phyloP scores from a whole-genome alignment of 2,888 invertebrate species.

The Pantelozetes paolii region DNA sequence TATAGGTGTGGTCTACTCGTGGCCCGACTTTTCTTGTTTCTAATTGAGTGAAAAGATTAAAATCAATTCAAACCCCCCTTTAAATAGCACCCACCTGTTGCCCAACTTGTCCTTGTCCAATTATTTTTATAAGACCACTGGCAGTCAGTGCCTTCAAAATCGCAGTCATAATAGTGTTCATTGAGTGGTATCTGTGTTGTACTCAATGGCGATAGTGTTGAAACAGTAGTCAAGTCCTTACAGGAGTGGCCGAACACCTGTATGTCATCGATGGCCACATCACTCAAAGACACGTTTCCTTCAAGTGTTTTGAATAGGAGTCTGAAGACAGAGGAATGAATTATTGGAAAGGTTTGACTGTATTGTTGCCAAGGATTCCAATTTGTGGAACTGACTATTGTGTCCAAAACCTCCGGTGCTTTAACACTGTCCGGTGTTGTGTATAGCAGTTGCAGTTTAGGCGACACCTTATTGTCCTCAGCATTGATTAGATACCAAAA shows the following conservation, averaged over 20 bases:
- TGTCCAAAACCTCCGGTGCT: too few species aligned
- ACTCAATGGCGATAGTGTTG: neutral
- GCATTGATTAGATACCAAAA: slow-evolving; percentile 34
- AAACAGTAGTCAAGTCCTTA: neutral
- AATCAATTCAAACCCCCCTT: too few species aligned
- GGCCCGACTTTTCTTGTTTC: neutral
- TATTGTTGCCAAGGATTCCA: too few species aligned
- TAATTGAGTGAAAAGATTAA: neutral
- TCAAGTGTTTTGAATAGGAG: neutral
- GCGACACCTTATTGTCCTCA: slow-evolving; percentile 8
- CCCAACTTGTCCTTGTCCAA: slow-evolving; percentile 14
- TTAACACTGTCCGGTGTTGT: neutral
- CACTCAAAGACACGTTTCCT: neutral
- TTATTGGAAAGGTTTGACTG: too few species aligned
- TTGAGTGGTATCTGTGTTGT: slow-evolving; percentile 23
- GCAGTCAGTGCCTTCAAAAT: slow-evolving; percentile 12
- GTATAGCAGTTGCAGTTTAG: neutral
- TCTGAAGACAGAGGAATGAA: too few species aligned
- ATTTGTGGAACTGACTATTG: too few species aligned
- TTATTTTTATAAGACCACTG: neutral
- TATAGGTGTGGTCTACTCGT: slow-evolving; percentile 13
- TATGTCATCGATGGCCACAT: slow-evolving; percentile 35
- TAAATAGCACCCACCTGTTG: too few species aligned
- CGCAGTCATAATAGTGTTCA: slow-evolving; percentile 23
- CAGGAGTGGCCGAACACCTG: neutral